These are phyloP conservation scores for Scaptomyza montana DNA, from an alignment of 1,140 invertebrate species.

Conservation along the genomic window DNA sequence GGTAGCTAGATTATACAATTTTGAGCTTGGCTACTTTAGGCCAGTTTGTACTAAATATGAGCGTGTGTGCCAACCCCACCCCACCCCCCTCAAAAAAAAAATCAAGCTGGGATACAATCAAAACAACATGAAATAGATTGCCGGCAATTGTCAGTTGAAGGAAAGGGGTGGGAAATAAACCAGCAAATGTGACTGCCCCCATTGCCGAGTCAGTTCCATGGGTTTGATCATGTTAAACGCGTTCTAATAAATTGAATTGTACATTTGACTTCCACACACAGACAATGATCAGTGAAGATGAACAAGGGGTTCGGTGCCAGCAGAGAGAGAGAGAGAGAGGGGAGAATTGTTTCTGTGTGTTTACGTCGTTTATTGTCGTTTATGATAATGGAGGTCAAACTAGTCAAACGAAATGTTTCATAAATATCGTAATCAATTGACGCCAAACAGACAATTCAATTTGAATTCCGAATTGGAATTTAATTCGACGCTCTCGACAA, in stretches of 20 bases:
- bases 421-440: constrained; percentile 80
- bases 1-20: not conserved
- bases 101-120: constrained; percentile 24
- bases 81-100: not conserved
- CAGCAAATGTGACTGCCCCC: constrained; percentile 29
- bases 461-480: constrained; percentile 54
- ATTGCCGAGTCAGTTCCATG: constrained; percentile 34
- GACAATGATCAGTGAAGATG: not conserved
- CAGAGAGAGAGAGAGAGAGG: not conserved
- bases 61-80: not conserved
- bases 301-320: not conserved
- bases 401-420: constrained; percentile 77
- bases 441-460: constrained; percentile 50
- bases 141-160: constrained; percentile 55
- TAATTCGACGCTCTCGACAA: constrained; percentile 41
- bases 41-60: constrained; percentile 6
- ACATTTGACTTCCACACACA: constrained; percentile 71
- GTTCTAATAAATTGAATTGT: constrained; percentile 82
- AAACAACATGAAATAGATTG: constrained; percentile 62
- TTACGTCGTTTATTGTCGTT: constrained; percentile 55
- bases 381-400: constrained; percentile 82
- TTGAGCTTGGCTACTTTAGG: not conserved
- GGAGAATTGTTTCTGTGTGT: constrained; percentile 20
- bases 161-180: not conserved
- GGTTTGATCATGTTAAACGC: constrained; percentile 64